Conservation (phyloP, 2,113 vertebrate species). For the Poeciliopsis occidentalis region DNA sequence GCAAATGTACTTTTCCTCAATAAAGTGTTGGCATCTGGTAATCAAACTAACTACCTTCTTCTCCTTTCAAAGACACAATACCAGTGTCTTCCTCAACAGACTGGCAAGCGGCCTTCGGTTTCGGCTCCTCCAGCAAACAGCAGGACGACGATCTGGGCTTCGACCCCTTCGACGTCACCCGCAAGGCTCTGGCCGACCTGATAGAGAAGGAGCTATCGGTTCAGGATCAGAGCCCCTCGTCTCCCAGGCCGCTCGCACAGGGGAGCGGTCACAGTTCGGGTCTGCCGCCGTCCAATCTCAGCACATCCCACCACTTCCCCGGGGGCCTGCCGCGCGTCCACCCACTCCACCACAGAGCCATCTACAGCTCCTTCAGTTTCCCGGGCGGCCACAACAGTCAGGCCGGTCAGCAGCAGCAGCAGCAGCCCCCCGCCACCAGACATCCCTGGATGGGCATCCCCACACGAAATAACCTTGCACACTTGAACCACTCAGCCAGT, state of each 20-base stretch:
- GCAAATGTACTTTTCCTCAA: not conserved
- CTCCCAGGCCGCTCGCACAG: constrained; percentile 55
- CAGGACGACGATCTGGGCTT: constrained; percentile 99
- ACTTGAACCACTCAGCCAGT: constrained; percentile 90
- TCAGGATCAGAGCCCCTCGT: constrained; percentile 84
- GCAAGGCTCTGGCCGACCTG: constrained; percentile 98
- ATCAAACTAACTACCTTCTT: constrained; percentile 8
- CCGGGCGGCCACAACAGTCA: constrained; percentile 81
- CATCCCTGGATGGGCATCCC: constrained; percentile 96
- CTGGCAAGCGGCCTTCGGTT: constrained; percentile 99
- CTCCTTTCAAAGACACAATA: constrained; percentile 88
- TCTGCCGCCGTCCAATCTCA: constrained; percentile 55
- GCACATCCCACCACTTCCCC: constrained; percentile 81
- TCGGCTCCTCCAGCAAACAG: constrained; percentile 93
- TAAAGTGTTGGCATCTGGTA: not conserved
- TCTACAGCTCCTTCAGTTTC: constrained; percentile 97
- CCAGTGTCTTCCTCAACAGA: constrained; percentile 98
- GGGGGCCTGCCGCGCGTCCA: constrained; percentile 88
- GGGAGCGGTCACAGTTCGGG: constrained; percentile 49
- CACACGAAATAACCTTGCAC: constrained; percentile 93
- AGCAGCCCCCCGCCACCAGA: constrained; percentile 85
- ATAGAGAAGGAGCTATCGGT: constrained; percentile 99
- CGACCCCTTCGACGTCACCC: constrained; percentile 98
- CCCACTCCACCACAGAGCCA: constrained; percentile 93
- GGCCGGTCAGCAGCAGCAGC: constrained; percentile 68